phyloP scores from a whole-genome alignment of 1,140 invertebrate genomes.

The Macrocentrus cingulum region DNA sequence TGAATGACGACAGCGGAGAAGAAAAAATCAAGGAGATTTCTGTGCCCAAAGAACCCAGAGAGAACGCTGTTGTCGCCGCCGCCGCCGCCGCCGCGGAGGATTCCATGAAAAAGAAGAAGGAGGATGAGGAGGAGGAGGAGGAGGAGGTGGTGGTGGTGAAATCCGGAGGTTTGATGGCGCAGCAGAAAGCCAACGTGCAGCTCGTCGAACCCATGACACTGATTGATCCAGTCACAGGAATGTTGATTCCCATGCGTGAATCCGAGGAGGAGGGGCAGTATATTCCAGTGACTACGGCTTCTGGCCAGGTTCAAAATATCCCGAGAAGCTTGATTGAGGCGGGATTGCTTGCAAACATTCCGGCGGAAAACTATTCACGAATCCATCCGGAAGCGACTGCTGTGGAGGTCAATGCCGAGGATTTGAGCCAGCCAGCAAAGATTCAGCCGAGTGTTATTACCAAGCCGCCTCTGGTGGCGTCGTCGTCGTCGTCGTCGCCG shows the following conservation, averaged over 20 bases:
- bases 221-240: constrained; percentile 77
- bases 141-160: constrained; percentile 18
- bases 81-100: constrained; percentile 29
- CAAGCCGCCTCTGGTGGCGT: constrained; percentile 39
- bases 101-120: constrained; percentile 31
- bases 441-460: constrained; percentile 45
- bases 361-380: too few species aligned
- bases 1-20: constrained; percentile 63
- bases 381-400: too few species aligned
- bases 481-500: not conserved
- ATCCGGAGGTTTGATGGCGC: constrained; percentile 1
- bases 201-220: constrained; percentile 63
- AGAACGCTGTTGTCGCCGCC: too few species aligned
- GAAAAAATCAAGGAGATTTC: constrained; percentile 61
- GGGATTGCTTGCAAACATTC: too few species aligned
- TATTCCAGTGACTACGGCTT: constrained; percentile 61
- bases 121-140: constrained; percentile 24
- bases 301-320: constrained; percentile 37
- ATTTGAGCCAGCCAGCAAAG: constrained; percentile 25
- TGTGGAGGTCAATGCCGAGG: constrained; percentile 30
- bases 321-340: constrained; percentile 33
- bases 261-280: constrained; percentile 75
- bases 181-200: constrained; percentile 40
- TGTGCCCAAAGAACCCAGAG: too few species aligned
- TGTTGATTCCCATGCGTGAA: constrained; percentile 71